A percentile compares a stretch with the other conserved stretches of the same genome.
Conservation (phyloP, 2,113 vertebrate species). For the Fregetta grallaria region DNA sequence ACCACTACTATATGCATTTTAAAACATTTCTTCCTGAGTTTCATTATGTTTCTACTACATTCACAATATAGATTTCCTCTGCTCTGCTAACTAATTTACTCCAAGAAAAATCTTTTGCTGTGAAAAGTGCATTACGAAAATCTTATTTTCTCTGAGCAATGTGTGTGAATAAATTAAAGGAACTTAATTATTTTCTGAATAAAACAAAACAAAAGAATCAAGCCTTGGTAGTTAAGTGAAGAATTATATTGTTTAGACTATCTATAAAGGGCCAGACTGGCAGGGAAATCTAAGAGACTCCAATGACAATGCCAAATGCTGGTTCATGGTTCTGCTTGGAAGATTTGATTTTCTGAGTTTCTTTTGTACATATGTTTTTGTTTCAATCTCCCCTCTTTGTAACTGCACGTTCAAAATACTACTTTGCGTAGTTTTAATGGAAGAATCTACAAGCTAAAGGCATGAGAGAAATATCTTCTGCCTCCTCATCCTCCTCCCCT, state of each 20-base stretch:
- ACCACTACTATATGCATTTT: constrained; percentile 11
- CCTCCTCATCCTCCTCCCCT: neutral
- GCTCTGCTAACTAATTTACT: constrained; percentile 47
- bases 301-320: neutral
- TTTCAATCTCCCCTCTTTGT: neutral
- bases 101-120: constrained; percentile 49
- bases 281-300: neutral
- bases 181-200: constrained; percentile 62
- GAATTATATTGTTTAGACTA: constrained; percentile 29
- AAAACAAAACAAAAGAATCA: constrained; percentile 41
- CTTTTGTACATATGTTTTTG: neutral
- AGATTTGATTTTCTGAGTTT: neutral
- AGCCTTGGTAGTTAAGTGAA: neutral
- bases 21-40: constrained; percentile 33
- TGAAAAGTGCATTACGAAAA: constrained; percentile 43
- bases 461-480: neutral
- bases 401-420: neutral
- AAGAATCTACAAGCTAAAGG: neutral
- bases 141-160: constrained; percentile 48
- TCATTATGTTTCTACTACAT: constrained; percentile 34
- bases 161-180: constrained; percentile 47
- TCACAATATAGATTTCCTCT: constrained; percentile 36
- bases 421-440: neutral
- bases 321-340: neutral
- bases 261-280: constrained; percentile 46